Base-by-base conservation (phyloP, 2,888 invertebrate species). In the Drosophila quinaria region DNA sequence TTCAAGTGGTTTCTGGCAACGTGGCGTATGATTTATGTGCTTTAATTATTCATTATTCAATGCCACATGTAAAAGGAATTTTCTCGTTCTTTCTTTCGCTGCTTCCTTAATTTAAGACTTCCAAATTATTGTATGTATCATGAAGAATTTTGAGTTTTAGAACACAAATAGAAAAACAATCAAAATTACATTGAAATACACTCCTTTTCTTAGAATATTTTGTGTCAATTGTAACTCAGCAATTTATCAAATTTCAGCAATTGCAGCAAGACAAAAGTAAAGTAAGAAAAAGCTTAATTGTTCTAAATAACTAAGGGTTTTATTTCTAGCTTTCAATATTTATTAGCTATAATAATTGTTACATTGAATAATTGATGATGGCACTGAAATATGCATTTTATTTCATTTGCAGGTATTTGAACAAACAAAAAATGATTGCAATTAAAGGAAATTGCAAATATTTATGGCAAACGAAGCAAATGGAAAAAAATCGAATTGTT, bases 21-120 rank as follows among this genome's bases (percentile, higher is more conserved):
- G 52, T 70, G 71, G 70, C 85, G 87, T 81, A 80, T 89, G 87
- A 86, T 89, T 86, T 80, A 87, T 84, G 59, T 69, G 62, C 62
- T 56, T 87, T 84, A 87, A 86, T 89, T 89, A 86, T 89, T 78
- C 74, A 86, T 87, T 75, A 73, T 31, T 22, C 22, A 51, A 51
- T 42, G 52, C 46, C 58, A 62, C 51, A 56, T 4, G 19, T 64
- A 62, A 66, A 33, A n/a, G 50, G 15, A 15, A 64, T 44, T 67
- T 59, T 2, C 19, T 3, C 17, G 31, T 66, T 75, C 46, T 65
- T 44, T 59, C 17, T 42, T 44, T 17, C 11, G 35, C 46, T 37
- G 37, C 25, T 31, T 47, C 37, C 35, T 58, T 11, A 35, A 49
- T 31, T 49, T 49, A 39, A n/a, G 39, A 19, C n/a, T 35, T 35